Conservation (phyloP, 2,888 invertebrate genomes). For the Acheta domesticus region DNA sequence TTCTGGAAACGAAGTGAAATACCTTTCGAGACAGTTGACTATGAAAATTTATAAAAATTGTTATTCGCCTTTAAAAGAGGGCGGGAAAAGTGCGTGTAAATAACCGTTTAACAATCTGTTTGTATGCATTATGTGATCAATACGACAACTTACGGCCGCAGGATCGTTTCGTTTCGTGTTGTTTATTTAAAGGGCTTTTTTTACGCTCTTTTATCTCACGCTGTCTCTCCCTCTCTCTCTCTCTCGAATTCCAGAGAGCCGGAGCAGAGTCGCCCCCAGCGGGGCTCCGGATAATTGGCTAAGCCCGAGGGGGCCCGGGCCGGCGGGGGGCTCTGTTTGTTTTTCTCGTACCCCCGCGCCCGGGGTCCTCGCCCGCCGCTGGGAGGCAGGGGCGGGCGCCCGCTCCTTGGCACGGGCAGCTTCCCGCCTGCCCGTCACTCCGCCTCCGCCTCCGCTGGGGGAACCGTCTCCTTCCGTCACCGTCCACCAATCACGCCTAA, state of each 20-base stretch:
- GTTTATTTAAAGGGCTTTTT: neutral
- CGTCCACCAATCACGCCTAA: no score
- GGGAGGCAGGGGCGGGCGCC: no score
- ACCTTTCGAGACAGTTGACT: slow-evolving; percentile 3
- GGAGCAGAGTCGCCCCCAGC: slow-evolving; percentile 37
- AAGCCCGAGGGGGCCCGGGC: slow-evolving; percentile 34
- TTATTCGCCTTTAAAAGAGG: slow-evolving; percentile 28
- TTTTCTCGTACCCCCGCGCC: slow-evolving; percentile 33
- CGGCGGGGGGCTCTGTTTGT: slow-evolving; percentile 36
- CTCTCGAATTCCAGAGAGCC: slow-evolving; percentile 30
- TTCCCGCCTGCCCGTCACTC: no score
- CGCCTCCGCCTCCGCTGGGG: no score
- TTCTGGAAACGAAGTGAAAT: slow-evolving; percentile 12
- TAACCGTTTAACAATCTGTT: slow-evolving; percentile 34
- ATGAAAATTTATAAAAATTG: slow-evolving; percentile 24
- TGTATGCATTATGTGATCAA: slow-evolving; percentile 35
- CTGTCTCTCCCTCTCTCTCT: neutral
- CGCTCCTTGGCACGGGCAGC: no score
- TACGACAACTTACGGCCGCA: slow-evolving; percentile 30
- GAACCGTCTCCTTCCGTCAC: no score
- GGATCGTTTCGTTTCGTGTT: neutral
- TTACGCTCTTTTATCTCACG: neutral
- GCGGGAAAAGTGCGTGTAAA: slow-evolving; percentile 32
- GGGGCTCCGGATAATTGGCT: slow-evolving; percentile 39
- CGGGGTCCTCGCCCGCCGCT: neutral